Conservation (phyloP, 2,888 invertebrate species). For the Xylophagus ater region DNA sequence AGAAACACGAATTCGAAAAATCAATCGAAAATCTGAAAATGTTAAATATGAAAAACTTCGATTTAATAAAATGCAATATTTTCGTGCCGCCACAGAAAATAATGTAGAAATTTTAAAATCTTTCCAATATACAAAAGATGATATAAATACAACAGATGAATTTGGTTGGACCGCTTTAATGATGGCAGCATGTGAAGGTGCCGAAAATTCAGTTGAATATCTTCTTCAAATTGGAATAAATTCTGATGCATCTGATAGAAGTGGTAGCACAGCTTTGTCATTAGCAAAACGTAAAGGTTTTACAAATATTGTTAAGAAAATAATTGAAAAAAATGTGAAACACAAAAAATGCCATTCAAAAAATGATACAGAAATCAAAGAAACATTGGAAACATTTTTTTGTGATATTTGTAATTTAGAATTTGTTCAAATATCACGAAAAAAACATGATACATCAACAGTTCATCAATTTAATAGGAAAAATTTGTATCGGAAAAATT, state of each 20-base stretch:
- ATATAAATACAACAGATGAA: slow-evolving; percentile 49
- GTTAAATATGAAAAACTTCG: slow-evolving; percentile 3
- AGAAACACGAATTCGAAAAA: neutral
- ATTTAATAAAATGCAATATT: slow-evolving; percentile 27
- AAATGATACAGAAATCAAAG: slow-evolving; percentile 2
- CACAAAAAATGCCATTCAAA: slow-evolving; percentile 4
- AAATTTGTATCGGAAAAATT: slow-evolving; percentile 32
- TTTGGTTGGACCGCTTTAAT: slow-evolving; percentile 75
- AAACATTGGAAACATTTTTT: slow-evolving; percentile 34
- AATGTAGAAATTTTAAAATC: slow-evolving; percentile 34
- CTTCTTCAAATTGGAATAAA: slow-evolving; percentile 51
- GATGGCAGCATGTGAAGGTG: slow-evolving; percentile 65
- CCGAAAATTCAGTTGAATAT: slow-evolving; percentile 46
- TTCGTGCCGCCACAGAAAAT: slow-evolving; percentile 41
- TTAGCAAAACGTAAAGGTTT: slow-evolving; percentile 52
- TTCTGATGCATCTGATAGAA: slow-evolving; percentile 45
- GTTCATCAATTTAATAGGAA: slow-evolving; percentile 57
- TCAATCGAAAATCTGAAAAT: neutral
- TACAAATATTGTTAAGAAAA: slow-evolving; percentile 31
- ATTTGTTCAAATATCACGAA: slow-evolving; percentile 42
- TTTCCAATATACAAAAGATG: slow-evolving; percentile 30
- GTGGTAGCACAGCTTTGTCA: slow-evolving; percentile 52
- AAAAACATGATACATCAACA: slow-evolving; percentile 57
- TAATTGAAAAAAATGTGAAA: slow-evolving; percentile 22
- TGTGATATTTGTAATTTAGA: slow-evolving; percentile 52